Evolutionary conservation across 2,113 vertebrate genomes (phyloP), one percentile per base, ranked within the genome.

Genomic region (Lepus americanus): DNA sequence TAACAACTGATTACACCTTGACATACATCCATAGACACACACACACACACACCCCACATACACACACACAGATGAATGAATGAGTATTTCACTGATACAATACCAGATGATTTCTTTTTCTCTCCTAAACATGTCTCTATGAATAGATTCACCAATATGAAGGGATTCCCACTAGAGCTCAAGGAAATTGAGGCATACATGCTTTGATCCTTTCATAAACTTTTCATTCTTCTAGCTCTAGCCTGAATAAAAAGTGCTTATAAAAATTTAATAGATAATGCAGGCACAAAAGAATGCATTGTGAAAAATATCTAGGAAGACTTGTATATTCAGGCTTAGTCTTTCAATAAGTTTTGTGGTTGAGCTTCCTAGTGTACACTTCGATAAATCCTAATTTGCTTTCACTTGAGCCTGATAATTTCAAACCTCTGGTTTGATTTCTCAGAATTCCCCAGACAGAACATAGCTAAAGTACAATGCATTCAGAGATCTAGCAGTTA

Each of bases 111-210:
- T 89, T 81, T 92, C 29, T 94, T 94, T 92, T 90, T 73, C n/a
- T 82, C 79, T 81, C 70, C 69, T 64, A 83, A 92, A 92, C n/a
- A 64, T 36, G 80, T 92, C 94, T 96, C 91, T 91, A 63, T 66
- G 59, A 95, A 92, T 84, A 89, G 79, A 95, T 94, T 96, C 55
- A 82, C 44, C 67, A 94, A 0, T 17, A 39, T 87, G 81, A 93
- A 93, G 23, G 70, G 70, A 96, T 92, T 84, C 29, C 25, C 55
- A 70, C 76, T 74, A 81, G 36, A 95, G 69, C 90, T 94, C 77
- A 70, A 96, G 73, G 66, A 97, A 96, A 97, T 74, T 89, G 87
- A 97, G 59, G 61, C 95, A 96, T 59, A 97, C 93, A 96, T 94
- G 89, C 55, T 89, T 93, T 97, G 64, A 88, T 84, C 78, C 94